These are phyloP conservation scores for Melanostoma scalare DNA, from an alignment of 2,888 invertebrate genomes.

Conservation along the genomic window DNA sequence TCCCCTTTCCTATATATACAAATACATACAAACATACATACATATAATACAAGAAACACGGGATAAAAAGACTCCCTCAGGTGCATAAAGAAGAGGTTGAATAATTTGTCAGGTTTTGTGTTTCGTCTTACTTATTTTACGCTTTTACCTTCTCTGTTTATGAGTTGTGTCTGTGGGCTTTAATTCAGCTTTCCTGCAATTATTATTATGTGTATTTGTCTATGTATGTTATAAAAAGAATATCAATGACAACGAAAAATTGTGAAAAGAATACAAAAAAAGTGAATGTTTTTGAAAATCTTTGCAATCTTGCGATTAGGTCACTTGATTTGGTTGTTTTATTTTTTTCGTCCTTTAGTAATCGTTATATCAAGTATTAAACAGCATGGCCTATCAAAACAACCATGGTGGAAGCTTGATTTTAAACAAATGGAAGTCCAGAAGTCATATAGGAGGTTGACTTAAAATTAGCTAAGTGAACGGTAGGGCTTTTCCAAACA, in stretches of 20 bases:
- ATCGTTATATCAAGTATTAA: too few relatives aligned
- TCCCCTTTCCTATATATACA: constrained; percentile 13
- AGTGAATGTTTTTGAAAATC: constrained; percentile 34
- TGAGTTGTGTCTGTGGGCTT: background rate
- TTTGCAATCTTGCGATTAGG: constrained; percentile 23
- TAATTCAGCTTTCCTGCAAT: background rate
- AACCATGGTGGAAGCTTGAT: too few relatives aligned
- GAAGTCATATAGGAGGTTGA: too few relatives aligned
- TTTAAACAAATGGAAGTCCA: too few relatives aligned
- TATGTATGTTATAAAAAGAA: constrained; percentile 4
- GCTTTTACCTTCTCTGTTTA: constrained; percentile 12
- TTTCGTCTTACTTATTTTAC: background rate
- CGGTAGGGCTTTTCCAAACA: too few relatives aligned
- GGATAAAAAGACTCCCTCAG: constrained; percentile 37
- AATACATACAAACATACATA: background rate
- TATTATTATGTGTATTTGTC: constrained; percentile 2
- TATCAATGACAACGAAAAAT: constrained; percentile 36
- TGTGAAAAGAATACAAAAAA: constrained; percentile 14
- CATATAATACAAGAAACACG: constrained; percentile 16
- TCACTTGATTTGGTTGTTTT: too few relatives aligned
- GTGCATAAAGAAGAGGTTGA: constrained; percentile 59
- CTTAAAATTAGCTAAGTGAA: too few relatives aligned
- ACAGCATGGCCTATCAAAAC: too few relatives aligned
- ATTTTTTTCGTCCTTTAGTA: too few relatives aligned
- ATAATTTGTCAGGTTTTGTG: constrained; percentile 51